Evolutionary conservation across 2,797 vertebrate genomes (phyloP).

Genomic region (Vireo griseus): DNA sequence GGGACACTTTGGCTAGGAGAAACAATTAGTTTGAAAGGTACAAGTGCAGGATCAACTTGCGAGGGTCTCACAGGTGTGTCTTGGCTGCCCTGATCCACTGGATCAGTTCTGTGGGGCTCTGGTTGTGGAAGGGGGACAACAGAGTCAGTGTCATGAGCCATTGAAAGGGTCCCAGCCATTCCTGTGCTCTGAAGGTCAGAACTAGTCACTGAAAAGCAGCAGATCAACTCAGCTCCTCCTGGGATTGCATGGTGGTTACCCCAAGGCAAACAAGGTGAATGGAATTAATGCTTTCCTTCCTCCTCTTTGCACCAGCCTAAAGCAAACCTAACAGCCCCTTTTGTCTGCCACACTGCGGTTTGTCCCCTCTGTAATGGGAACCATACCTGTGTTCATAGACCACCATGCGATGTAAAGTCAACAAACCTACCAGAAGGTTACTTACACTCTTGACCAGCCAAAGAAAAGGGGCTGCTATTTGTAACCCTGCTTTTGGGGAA

Average conservation of each 20-base stretch:
- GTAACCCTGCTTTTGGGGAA: background rate
- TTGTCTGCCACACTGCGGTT: background rate
- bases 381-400: background rate
- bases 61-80: background rate
- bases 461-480: background rate
- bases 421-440: background rate
- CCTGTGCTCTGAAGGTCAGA: background rate
- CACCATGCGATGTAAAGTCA: background rate
- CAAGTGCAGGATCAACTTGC: fast-evolving
- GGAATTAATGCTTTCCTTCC: background rate
- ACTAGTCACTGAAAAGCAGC: background rate
- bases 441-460: background rate
- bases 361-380: background rate
- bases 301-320: background rate
- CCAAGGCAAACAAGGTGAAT: background rate
- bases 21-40: background rate
- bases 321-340: background rate
- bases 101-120: background rate
- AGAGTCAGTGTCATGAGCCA: background rate
- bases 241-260: background rate
- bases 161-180: background rate
- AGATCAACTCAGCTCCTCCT: background rate
- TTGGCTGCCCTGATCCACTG: background rate
- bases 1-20: background rate
- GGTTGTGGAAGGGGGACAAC: background rate